Evolutionary conservation across 2,113 vertebrate species (phyloP), one percentile per base, ranked within the genome.

Genomic region (Xenotilapia flavipinnis): DNA sequence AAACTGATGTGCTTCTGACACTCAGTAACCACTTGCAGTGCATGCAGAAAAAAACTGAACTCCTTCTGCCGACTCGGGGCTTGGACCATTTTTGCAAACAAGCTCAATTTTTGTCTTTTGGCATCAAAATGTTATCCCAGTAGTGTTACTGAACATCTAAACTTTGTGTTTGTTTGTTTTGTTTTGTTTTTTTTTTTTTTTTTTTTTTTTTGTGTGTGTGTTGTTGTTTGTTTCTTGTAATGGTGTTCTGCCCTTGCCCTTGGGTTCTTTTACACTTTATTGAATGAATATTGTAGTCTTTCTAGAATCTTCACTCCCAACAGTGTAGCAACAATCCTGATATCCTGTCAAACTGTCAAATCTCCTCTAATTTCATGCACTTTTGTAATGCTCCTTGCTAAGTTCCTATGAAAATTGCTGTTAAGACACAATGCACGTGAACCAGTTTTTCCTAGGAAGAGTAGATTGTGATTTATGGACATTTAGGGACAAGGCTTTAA

Each of bases 151-250:
- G 40, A 73, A 14, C 5, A 17, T 26, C 68, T 21, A 38, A 38
- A 19, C 17, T 19, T 1, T 62, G 31, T 36, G n/a, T 8, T 19
- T 2, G 1, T 3, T 4, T 14, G 1, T 23, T 6, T 5, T 23
- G 1, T 7, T 3, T 17, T 4, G 2, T 3, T 7, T 3, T 17
- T 4, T 4, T 3, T 7, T 4, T 19, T 4, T 4, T 3, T 4
- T 4, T 19, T 4, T 4, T 3, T 4, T 4, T 19, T 4, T 2
- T 54, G 26, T 31, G 1, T 10, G 1, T 54, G 10, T 55, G 1
- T 3, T 17, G 7, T 10, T 38, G 4, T 68, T 21, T 68, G 36
- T 40, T 73, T 42, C 12, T 14, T 28, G 23, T 7, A 47, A 26
- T 47, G 23, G 14, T 28, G 14, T 28, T 47, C 40, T 75, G 40